A percentile compares a stretch with the other conserved stretches of the same genome.
Evolutionary conservation across 2,797 vertebrate species (phyloP).

Genomic region (Anisognathus igniventris): DNA sequence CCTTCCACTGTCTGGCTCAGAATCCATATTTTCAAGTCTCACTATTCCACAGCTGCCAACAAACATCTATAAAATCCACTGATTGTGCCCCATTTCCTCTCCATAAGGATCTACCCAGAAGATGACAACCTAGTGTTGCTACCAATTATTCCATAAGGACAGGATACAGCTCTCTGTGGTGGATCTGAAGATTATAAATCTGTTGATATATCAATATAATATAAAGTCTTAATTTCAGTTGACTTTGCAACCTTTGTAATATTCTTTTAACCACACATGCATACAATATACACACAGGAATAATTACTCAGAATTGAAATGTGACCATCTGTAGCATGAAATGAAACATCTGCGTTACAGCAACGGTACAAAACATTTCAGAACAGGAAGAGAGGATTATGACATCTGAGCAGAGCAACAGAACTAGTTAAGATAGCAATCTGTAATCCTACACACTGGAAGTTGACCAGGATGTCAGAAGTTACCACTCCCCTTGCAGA

Average conservation of each 20-base stretch:
- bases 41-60: background rate
- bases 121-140: background rate
- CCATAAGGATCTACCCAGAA: background rate
- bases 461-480: background rate
- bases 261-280: background rate
- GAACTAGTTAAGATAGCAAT: background rate
- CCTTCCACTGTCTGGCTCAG: background rate
- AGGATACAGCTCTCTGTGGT: background rate
- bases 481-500: background rate
- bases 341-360: constrained; percentile 37
- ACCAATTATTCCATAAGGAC: background rate
- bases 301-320: background rate
- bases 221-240: background rate
- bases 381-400: constrained; percentile 38
- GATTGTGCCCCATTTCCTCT: background rate
- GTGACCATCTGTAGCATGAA: background rate
- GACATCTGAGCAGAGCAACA: background rate
- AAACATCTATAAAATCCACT: background rate
- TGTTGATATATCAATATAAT: background rate
- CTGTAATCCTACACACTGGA: constrained; percentile 17
- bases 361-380: background rate
- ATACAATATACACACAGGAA: background rate
- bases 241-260: background rate
- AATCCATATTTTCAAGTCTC: background rate
- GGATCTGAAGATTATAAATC: background rate